Percentiles rank a stretch among this genome's conserved stretches.
phyloP scores from a whole-genome alignment of 1,140 invertebrate genomes.

The Saccostrea cuccullata region DNA sequence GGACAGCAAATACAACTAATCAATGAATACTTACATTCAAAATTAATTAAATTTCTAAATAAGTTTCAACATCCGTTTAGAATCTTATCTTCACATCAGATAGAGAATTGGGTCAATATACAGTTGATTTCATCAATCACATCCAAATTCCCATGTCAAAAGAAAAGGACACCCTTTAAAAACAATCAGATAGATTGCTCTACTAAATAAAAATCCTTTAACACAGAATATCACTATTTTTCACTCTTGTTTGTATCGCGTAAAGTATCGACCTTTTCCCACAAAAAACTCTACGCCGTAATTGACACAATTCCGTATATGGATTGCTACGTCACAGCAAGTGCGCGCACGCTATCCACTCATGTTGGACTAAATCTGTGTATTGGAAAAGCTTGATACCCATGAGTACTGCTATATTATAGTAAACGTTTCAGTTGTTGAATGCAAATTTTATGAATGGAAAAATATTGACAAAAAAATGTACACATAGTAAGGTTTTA shows the following conservation, averaged over 20 bases:
- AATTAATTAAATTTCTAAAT: not conserved
- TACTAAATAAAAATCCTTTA: not conserved
- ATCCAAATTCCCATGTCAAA: not conserved
- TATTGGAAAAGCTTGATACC: slow-evolving; percentile 28
- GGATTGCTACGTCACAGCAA: slow-evolving; percentile 34
- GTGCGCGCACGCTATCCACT: slow-evolving; percentile 23
- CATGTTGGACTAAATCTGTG: slow-evolving; percentile 30
- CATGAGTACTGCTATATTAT: not conserved
- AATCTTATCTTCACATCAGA: slow-evolving; percentile 34
- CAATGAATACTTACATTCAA: slow-evolving; percentile 7
- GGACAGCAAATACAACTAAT: not conserved
- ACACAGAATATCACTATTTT: slow-evolving; percentile 5
- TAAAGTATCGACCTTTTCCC: slow-evolving; percentile 35
- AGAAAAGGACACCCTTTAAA: not conserved
- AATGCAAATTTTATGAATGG: slow-evolving; percentile 36
- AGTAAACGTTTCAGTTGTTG: slow-evolving; percentile 16
- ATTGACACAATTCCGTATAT: slow-evolving; percentile 36
- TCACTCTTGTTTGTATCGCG: slow-evolving; percentile 33
- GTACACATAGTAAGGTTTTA: not conserved
- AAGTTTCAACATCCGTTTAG: slow-evolving; percentile 1
- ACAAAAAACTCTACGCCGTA: slow-evolving; percentile 35
- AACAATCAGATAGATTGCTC: not conserved
- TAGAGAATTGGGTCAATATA: slow-evolving; percentile 13
- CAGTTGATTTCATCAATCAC: slow-evolving; percentile 28
- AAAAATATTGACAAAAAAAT: not conserved